These are phyloP conservation scores for Portevinia maculata DNA, from an alignment of 2,888 invertebrate genomes.

Conservation along the genomic window DNA sequence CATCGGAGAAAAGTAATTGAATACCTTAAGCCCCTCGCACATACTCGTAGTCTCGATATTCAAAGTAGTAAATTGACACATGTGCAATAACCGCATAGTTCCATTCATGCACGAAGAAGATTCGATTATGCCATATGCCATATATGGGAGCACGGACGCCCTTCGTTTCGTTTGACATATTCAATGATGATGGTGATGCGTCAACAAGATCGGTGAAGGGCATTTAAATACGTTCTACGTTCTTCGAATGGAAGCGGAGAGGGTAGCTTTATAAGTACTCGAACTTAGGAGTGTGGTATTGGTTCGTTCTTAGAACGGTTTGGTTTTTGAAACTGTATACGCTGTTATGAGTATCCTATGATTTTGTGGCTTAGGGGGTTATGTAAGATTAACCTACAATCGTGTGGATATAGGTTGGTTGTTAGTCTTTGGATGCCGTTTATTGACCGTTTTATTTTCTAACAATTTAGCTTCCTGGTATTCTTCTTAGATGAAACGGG, in stretches of 20 bases:
- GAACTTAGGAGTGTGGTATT: neutral
- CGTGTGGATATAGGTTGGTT: neutral
- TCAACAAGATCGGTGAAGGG: slow-evolving; percentile 45
- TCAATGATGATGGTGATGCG: slow-evolving; percentile 48
- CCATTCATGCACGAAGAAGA: slow-evolving; percentile 51
- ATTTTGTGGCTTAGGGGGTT: neutral
- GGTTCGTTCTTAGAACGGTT: neutral
- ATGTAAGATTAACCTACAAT: neutral
- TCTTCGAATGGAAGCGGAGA: too few species aligned
- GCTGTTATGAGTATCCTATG: neutral
- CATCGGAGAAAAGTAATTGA: slow-evolving; percentile 52
- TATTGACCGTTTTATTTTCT: too few species aligned
- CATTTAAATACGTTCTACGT: neutral
- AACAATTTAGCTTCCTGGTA: too few species aligned
- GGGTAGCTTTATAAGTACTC: neutral
- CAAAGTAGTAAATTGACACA: slow-evolving; percentile 33
- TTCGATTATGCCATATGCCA: slow-evolving; percentile 50
- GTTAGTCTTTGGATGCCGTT: too few species aligned
- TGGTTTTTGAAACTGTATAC: neutral
- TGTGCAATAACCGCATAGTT: slow-evolving; percentile 59
- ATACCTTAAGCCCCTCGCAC: slow-evolving; percentile 35
- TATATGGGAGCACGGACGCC: slow-evolving; percentile 7
- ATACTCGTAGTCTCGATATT: slow-evolving; percentile 2
- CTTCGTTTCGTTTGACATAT: slow-evolving; percentile 41
- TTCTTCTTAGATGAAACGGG: too few species aligned